Base-by-base conservation (phyloP, 1,140 invertebrate species). In the Pogonomyrmex barbatus region DNA sequence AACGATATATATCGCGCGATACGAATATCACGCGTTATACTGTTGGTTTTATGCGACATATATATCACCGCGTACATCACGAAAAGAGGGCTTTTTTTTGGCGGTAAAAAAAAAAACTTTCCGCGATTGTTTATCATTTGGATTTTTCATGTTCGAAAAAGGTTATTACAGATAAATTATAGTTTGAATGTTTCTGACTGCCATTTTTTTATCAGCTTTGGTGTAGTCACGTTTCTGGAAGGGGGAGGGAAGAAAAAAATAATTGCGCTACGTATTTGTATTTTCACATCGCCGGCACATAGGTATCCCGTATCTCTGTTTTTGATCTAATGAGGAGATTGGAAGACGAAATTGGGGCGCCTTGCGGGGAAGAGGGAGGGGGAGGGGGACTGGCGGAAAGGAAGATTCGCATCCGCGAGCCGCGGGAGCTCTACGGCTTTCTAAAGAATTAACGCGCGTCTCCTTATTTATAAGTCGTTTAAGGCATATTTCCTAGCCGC, bases 401-500 rank as follows among this genome's bases (percentile, higher is more conserved):
- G 24, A 24, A 47, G 63, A 54, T 52, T 68, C 62, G 62, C 47
- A 36, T 17, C 47, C 33, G 50, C 47, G 52, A 45, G n/a, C 24
- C 24, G 63, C 77, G 3, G 60, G 47, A 50, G n/a, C 39, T n/a
- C 24, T 71, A 71, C n/a, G 24, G 54, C 67, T 47, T 36, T 54
- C 52, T 60, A 47, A 73, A 73, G 68, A 82, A 91, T 88, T 91
- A 88, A 91, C 78, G 65, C 73, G 63, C 73, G 67, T 76, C 71
- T 85, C 85, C 87, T 91, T 91, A 90, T 90, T 91, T 91, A 91
- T 88, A 91, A 91, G 90, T 91, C 87, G 83, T 89, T 91, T 90
- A 90, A 91, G 87, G 79, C 89, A 87, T 91, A 89, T 89, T 91
- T 89, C 89, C 90, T 86, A 71, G 77, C 83, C 70, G 76, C 85